Base-by-base conservation (phyloP, 2,888 invertebrate genomes). In the Aproaerema taeniolella region DNA sequence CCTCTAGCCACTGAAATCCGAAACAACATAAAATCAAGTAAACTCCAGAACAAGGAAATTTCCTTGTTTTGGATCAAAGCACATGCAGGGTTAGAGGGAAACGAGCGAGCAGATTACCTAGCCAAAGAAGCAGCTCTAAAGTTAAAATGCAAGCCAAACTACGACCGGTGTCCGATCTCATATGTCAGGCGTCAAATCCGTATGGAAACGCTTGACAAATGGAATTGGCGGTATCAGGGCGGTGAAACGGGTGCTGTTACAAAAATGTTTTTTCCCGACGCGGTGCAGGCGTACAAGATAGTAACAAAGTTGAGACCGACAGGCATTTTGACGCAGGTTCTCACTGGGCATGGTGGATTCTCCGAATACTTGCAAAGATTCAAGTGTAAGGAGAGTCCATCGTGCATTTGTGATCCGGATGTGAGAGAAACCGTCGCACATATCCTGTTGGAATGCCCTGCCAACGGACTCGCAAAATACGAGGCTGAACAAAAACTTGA, bases 101-200 rank as follows among this genome's bases (percentile, higher is more conserved):
- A 32, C 11, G 32, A 29, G 4, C 12, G 28, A 14, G 26, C 34
- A 7, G 45, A 49, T n/a, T 7, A 34, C 2, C 31, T 47, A 1
- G 46, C 46, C 4, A 49, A 47, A 11, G 8, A 24, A 2, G 50
- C 45, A 0, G 45, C 45, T 0, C 5, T 20, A 14, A 28, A 24
- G 0, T 2, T 7, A 2, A 42, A 43, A n/a, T 15, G 10, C 0
- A 31, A 8, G 1, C 33, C 35, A 1, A 17, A 41, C 3, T 47
- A 47, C 16, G 41, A 39, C 10, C 10, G 11, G 6, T 30, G 17
- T 9, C 41, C 43, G 9, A n/a, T 39, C 1, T 39, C 41, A 6
- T 31, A 31, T 26, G 31, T 31, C 1, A 44, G 31, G 34, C 2
- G 28, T 1, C 24, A 8, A 1, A 37, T 42, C 8, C 36, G 45